Evolutionary conservation across 2,113 vertebrate genomes (phyloP).

Genomic region (Melanerpes formicivorus): DNA sequence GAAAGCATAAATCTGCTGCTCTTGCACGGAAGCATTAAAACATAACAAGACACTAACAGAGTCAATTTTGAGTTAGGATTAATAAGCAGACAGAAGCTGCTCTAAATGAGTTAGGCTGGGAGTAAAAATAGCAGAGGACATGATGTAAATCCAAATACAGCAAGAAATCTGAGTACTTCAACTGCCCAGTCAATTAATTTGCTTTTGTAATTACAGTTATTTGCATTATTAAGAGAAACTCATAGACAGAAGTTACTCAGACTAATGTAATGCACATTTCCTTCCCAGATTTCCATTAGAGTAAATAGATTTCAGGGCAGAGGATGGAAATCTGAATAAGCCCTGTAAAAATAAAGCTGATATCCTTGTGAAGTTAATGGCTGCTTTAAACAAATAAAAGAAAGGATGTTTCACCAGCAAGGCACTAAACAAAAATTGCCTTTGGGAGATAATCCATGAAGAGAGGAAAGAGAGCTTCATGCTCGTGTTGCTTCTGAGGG

Average conservation of each 20-base stretch:
- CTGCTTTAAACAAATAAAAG: neutral
- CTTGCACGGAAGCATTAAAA: neutral
- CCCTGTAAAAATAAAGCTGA: conserved; percentile 18
- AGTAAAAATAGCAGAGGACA: conserved; percentile 59
- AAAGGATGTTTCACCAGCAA: neutral
- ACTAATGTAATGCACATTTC: conserved; percentile 16
- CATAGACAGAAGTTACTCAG: conserved; percentile 18
- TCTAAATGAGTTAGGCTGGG: conserved; percentile 13
- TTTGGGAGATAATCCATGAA: neutral
- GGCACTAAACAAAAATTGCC: neutral
- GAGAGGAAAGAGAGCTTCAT: neutral
- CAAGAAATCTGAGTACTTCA: conserved; percentile 29
- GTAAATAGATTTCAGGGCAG: conserved; percentile 18
- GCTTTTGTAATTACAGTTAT: conserved; percentile 38
- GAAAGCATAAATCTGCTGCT: neutral
- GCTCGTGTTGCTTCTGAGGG: neutral
- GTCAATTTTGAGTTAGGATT: conserved; percentile 4
- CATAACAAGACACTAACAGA: neutral
- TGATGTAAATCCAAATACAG: conserved; percentile 37
- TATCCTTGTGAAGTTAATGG: neutral
- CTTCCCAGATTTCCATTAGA: conserved; percentile 47
- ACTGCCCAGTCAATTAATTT: conserved; percentile 61
- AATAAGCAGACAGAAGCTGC: conserved; percentile 12
- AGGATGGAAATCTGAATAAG: conserved; percentile 39
- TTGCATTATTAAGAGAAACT: conserved; percentile 46